Base-by-base conservation (phyloP, 2,888 invertebrate genomes). In the Agrypnus murinus region DNA sequence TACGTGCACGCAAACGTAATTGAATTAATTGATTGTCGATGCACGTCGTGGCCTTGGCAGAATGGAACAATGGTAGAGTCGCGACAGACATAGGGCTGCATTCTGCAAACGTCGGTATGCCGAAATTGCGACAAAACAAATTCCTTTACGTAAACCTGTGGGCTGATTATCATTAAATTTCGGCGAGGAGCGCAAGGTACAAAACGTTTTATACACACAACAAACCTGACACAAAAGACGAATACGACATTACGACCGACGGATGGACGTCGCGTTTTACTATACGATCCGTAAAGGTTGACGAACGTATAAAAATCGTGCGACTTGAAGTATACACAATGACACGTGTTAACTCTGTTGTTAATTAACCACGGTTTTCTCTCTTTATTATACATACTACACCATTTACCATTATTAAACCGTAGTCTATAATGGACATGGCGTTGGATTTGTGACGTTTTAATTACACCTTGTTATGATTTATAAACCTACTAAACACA, bases 81-180 rank as follows among this genome's bases (percentile, higher is more conserved):
- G 71, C 74, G 76, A 77, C 76, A 59, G 64, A 46, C 72, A 74
- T 7, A 74, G 74, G 75, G 53, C 38, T 78, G 79, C 77, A 80
- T 79, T 78, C 77, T 73, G 74, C 68, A 75, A 78, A 77, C 76
- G 78, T 79, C 74, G 75, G 75, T 76, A 80, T 79, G 79, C 77
- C 79, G 77, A 80, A 80, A 78, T 77, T 79, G 79, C 77, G 78
- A 75, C 75, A 73, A 75, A 77, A 66, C 65, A 70, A 62, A 71
- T 71, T 67, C 71, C 43, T 68, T 12, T 38, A 15, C 67, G 59
- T 68, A 67, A 8, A 14, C 10, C 57, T 40, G 64, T 19, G 64
- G n/a, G 58, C 34, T 63, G 40, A 71, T 67, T 71, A 68, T 55
- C 64, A 68, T 71, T 15, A 59, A 50, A 64, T 71, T 69, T 66